Conservation (phyloP, 2,888 invertebrate genomes). For the Tanaodytes sp. region DNA sequence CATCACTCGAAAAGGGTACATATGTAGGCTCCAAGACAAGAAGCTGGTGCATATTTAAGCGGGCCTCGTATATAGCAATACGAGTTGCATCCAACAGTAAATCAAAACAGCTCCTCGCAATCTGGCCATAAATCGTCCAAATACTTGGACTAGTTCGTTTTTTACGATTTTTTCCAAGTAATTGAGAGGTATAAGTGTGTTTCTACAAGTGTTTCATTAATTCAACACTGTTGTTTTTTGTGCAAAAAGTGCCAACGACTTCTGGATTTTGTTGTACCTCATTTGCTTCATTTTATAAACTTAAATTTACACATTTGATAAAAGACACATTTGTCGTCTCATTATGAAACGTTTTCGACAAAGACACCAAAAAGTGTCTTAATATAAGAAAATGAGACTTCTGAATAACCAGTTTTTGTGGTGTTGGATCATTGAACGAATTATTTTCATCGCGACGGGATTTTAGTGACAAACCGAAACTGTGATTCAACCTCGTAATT, state of each 20-base stretch:
- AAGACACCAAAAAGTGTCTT: too few species aligned
- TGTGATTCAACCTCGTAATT: too few species aligned
- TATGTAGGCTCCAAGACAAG: constrained; percentile 57
- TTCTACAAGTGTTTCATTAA: constrained; percentile 16
- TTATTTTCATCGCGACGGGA: too few species aligned
- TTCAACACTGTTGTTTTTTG: too few species aligned
- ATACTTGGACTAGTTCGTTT: constrained; percentile 69
- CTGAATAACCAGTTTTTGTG: too few species aligned
- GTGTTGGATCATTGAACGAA: too few species aligned
- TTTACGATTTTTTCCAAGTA: constrained; percentile 68
- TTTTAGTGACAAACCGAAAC: too few species aligned
- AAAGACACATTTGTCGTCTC: constrained; percentile 1
- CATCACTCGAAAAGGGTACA: constrained; percentile 59
- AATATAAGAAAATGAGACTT: too few species aligned
- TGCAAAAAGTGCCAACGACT: neutral
- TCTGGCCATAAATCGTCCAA: constrained; percentile 54
- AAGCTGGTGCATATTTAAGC: constrained; percentile 52
- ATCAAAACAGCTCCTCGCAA: constrained; percentile 55
- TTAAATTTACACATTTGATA: too few species aligned
- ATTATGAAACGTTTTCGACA: too few species aligned
- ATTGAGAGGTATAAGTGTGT: constrained; percentile 46
- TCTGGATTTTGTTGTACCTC: too few species aligned
- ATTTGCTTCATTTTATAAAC: too few species aligned
- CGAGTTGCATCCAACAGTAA: constrained; percentile 69
- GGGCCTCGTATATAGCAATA: constrained; percentile 55